These are phyloP conservation scores for Drosophila incognita DNA, from an alignment of 2,888 invertebrate genomes.

Conservation along the genomic window DNA sequence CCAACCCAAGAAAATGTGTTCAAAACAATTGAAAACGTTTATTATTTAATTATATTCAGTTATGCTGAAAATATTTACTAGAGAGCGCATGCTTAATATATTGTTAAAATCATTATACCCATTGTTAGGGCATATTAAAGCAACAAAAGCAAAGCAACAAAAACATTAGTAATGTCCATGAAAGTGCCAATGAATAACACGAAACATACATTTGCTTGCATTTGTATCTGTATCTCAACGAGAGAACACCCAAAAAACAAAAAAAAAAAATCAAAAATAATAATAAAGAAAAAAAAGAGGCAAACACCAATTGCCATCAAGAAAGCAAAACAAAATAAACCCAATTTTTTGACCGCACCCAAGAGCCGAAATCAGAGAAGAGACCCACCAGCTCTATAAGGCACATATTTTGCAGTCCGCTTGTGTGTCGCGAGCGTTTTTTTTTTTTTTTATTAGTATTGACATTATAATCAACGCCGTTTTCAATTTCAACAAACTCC, in stretches of 20 bases:
- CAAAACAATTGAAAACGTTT: neutral
- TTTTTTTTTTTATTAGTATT: conserved; percentile 72
- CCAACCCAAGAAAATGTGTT: neutral
- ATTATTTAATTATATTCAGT: neutral
- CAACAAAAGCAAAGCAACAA: conserved; percentile 14
- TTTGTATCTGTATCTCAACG: conserved; percentile 54
- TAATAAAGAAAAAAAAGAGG: conserved; percentile 15
- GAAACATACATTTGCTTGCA: conserved; percentile 73
- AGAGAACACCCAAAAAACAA: conserved; percentile 34
- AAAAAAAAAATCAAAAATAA: conserved; percentile 15
- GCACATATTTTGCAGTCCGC: conserved; percentile 21
- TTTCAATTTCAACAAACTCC: conserved; percentile 73
- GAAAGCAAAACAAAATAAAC: conserved; percentile 59
- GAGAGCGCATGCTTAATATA: neutral
- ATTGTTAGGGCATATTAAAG: conserved; percentile 33
- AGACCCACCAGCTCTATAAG: conserved; percentile 34
- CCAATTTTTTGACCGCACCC: conserved; percentile 73
- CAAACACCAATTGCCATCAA: conserved; percentile 30
- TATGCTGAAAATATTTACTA: neutral
- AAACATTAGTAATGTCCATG: conserved; percentile 73
- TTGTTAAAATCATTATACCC: conserved; percentile 10
- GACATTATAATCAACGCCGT: conserved; percentile 82
- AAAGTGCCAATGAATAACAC: conserved; percentile 75
- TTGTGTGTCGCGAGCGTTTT: conserved; percentile 19
- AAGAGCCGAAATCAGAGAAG: conserved; percentile 31